Evolutionary conservation across 2,888 invertebrate species (phyloP).

Genomic region (Coelinius sp.): DNA sequence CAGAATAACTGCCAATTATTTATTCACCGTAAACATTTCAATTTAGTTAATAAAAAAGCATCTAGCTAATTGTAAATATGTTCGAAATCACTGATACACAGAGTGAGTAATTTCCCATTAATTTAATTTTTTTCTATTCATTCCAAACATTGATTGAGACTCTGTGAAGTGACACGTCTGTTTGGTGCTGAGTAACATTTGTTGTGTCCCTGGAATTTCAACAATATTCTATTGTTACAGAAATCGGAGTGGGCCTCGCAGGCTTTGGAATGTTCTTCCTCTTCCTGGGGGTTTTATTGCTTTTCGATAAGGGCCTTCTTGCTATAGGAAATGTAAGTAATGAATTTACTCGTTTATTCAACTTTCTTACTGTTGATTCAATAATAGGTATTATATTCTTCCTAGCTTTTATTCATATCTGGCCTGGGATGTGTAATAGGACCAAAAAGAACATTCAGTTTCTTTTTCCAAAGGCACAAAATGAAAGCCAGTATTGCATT

Average conservation of each 20-base stretch:
- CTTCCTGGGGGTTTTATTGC: conserved; percentile 90
- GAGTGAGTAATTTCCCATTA: conserved; percentile 75
- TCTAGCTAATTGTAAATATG: conserved; percentile 73
- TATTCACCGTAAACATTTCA: not conserved
- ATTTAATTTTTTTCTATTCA: conserved; percentile 21
- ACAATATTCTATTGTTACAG: conserved; percentile 73
- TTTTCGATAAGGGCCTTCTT: conserved; percentile 96
- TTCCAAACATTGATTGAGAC: not conserved
- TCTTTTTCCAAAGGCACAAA: conserved; percentile 98
- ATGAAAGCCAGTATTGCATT: conserved; percentile 90
- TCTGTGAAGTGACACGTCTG: not conserved
- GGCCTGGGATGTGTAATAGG: conserved; percentile 98
- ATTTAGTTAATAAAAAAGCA: not conserved
- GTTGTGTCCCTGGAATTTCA: not conserved
- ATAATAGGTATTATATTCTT: not conserved
- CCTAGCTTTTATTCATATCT: conserved; percentile 93
- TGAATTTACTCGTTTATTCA: not conserved
- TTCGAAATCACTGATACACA: conserved; percentile 88
- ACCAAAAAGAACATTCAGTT: conserved; percentile 92
- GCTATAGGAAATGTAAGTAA: conserved; percentile 98
- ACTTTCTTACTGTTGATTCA: not conserved
- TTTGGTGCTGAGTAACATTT: not conserved
- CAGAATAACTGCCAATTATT: conserved; percentile 5
- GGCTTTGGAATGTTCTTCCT: conserved; percentile 97
- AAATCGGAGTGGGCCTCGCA: conserved; percentile 97